A percentile compares a stretch with the other conserved stretches of the same genome.
Evolutionary conservation across 2,888 invertebrate species (phyloP).

Genomic region (Acleris sparsana): DNA sequence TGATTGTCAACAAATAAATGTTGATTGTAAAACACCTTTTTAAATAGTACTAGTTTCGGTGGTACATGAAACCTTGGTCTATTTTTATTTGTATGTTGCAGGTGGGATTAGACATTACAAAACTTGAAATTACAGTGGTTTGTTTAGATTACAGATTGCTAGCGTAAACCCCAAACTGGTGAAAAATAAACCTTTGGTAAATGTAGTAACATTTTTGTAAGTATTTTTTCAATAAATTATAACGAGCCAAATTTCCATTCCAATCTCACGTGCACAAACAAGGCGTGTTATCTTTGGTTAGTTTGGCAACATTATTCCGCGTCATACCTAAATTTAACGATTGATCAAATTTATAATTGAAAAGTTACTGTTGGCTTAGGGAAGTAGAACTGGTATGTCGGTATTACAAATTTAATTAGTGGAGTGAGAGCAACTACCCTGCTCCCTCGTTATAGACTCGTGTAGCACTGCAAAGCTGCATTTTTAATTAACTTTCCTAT

Average conservation of each 20-base stretch:
- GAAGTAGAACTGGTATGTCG: conserved; percentile 26
- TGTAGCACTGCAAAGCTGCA: conserved; percentile 29
- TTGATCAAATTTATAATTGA: conserved; percentile 46
- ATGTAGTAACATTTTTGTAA: too few species aligned
- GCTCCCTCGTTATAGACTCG: conserved; percentile 23
- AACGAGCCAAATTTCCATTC: conserved; percentile 20
- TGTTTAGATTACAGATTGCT: too few species aligned
- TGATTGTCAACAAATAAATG: too few species aligned
- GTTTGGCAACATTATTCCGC: conserved; percentile 1
- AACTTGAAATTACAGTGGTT: too few species aligned
- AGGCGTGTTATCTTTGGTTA: conserved; percentile 19
- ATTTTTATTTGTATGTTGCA: too few species aligned
- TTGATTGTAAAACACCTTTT: too few species aligned
- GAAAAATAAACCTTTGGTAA: too few species aligned
- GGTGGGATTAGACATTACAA: too few species aligned
- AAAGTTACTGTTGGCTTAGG: conserved; percentile 49
- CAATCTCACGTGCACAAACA: conserved; percentile 17
- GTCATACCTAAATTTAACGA: conserved; percentile 19
- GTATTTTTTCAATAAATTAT: conserved; percentile 1
- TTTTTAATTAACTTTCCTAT: conserved; percentile 41
- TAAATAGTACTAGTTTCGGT: too few species aligned
- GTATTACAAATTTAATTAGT: conserved; percentile 43
- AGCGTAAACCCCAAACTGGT: too few species aligned
- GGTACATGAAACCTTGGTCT: too few species aligned
- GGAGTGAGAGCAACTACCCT: conserved; percentile 21